These are phyloP conservation scores for Brachypterus glaber DNA, from an alignment of 2,888 invertebrate species.

Conservation along the genomic window DNA sequence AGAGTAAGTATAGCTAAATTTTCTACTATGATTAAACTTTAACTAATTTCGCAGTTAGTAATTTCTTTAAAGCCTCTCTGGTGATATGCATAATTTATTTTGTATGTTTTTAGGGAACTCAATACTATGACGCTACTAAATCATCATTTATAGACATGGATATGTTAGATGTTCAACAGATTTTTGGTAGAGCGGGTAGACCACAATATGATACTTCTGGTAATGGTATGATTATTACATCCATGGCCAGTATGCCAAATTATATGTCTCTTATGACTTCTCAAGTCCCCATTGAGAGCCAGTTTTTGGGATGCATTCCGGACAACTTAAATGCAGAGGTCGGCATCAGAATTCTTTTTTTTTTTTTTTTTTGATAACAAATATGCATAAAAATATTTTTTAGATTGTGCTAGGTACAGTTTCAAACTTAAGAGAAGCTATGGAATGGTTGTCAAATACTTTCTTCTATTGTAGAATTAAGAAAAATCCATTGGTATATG, in stretches of 20 bases:
- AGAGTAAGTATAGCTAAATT: conserved; percentile 51
- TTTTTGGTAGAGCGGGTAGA: conserved; percentile 96
- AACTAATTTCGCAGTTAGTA: not conserved
- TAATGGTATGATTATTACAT: conserved; percentile 90
- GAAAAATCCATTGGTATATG: conserved; percentile 77
- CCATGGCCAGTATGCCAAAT: conserved; percentile 83
- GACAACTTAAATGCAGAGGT: conserved; percentile 99
- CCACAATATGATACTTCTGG: conserved; percentile 96
- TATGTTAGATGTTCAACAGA: conserved; percentile 94
- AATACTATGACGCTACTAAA: conserved; percentile 93
- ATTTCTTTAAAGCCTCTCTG: not conserved
- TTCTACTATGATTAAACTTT: not conserved
- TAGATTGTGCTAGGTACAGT: conserved; percentile 91
- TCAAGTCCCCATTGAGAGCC: conserved; percentile 97
- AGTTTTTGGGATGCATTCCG: conserved; percentile 81
- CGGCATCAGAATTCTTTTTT: conserved; percentile 3
- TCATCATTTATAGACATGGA: conserved; percentile 91
- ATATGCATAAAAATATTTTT: conserved; percentile 16
- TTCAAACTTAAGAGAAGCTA: conserved; percentile 88
- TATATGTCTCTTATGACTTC: conserved; percentile 90
- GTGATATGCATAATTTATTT: conserved; percentile 3
- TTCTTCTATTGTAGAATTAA: conserved; percentile 92
- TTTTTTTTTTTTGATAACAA: conserved; percentile 8
- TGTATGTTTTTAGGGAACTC: conserved; percentile 65
- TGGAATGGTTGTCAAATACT: conserved; percentile 96